These are phyloP conservation scores for Sorex maritimensis DNA, from an alignment of 2,797 vertebrate genomes.

Conservation along the genomic window DNA sequence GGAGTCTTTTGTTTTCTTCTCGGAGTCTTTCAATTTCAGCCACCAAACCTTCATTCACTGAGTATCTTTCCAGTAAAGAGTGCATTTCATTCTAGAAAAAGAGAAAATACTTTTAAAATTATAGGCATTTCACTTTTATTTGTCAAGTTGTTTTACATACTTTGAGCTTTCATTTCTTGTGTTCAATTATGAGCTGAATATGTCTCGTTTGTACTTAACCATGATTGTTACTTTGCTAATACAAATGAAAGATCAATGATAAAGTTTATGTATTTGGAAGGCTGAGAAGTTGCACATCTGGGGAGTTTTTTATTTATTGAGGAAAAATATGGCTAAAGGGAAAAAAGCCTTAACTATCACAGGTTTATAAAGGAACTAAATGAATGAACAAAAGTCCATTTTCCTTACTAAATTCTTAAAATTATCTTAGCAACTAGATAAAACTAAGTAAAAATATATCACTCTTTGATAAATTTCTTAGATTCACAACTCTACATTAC, in stretches of 20 bases:
- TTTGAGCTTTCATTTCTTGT: slow-evolving; percentile 67
- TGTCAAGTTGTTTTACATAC: slow-evolving; percentile 48
- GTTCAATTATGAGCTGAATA: slow-evolving; percentile 32
- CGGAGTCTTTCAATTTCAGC: slow-evolving; percentile 96
- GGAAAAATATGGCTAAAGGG: neutral
- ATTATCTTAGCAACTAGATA: slow-evolving; percentile 43
- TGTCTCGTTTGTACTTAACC: slow-evolving; percentile 35
- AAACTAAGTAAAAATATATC: neutral
- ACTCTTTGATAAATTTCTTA: neutral
- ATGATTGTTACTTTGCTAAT: slow-evolving; percentile 46
- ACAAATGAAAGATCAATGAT: slow-evolving; percentile 59
- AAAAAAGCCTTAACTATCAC: slow-evolving; percentile 8
- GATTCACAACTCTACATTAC: neutral
- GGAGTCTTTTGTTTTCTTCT: slow-evolving; percentile 97
- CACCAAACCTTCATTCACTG: slow-evolving; percentile 96
- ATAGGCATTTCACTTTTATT: slow-evolving; percentile 70
- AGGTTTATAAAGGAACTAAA: slow-evolving; percentile 50
- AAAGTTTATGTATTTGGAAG: slow-evolving; percentile 34
- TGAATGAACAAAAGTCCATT: slow-evolving; percentile 24
- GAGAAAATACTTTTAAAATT: slow-evolving; percentile 45
- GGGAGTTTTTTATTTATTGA: neutral
- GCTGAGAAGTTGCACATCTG: slow-evolving; percentile 35
- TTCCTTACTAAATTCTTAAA: slow-evolving; percentile 58
- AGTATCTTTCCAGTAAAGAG: slow-evolving; percentile 95
- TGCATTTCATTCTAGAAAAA: slow-evolving; percentile 96